Evolutionary conservation across 2,113 vertebrate genomes (phyloP), one percentile per base, ranked within the genome.

Genomic region (Phalacrocorax aristotelis): DNA sequence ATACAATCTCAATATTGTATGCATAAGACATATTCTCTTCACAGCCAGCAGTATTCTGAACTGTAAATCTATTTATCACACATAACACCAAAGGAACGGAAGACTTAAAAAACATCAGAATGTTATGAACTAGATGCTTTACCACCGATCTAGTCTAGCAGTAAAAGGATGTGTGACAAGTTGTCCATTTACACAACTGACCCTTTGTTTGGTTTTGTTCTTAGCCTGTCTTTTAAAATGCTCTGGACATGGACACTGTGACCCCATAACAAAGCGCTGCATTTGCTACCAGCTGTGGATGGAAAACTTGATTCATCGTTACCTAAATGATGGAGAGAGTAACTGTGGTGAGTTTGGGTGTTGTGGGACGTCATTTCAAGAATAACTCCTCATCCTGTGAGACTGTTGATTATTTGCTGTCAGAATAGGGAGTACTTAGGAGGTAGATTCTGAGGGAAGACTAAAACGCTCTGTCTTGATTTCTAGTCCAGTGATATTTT

Each of bases 211-310:
- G 20, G 2, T 69, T 92, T 77, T 94, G 27, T 58, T 89, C 69
- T 54, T 94, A 99, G 99, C 98, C 87, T 99, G 99, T 90, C 95
- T 99, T 95, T 98, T 99, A 51, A 97, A 92, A 83, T 99, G 99
- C 76, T 99, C 99, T 40, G 98, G 98, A 36, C 99, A 98, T 0
- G 99, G 99, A 11, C 98, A 98, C 90, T 99, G 99, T 79, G 98
- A 99, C 79, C 99, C 99, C 36, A 96, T 99, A 97, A 99, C 98
- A 29, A 99, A 99, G 92, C 98, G 98, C 80, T 99, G 99, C 38
- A 77, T 98, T 79, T 99, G 99, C 81, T 99, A 99, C 96, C 98
- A 98, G 48, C 97, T 99, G 85, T 99, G 99, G 99, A 99, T 99
- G 58, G 99, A 99, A 97, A 99, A 99, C 86, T 96, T 98, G 74